Conservation (phyloP, 2,888 invertebrate genomes). For the Monochamus alternatus region DNA sequence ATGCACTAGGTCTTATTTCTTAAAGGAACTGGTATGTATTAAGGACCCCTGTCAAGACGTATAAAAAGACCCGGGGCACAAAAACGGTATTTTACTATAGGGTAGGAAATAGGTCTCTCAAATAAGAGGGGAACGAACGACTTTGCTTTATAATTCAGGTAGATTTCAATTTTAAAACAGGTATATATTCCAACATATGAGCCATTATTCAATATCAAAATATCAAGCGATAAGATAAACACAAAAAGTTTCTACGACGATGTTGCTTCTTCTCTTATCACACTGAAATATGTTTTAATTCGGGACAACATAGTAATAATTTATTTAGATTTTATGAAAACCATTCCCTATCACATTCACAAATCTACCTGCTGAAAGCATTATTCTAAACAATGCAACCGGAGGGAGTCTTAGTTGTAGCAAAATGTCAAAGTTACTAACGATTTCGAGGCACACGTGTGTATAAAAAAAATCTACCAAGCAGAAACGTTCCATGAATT, state of each 20-base stretch:
- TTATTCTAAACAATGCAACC: slow-evolving; percentile 13
- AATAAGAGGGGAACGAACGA: slow-evolving; percentile 51
- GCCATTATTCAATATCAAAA: slow-evolving; percentile 23
- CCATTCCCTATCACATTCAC: no score
- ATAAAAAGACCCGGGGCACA: slow-evolving; percentile 59
- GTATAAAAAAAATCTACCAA: slow-evolving; percentile 12
- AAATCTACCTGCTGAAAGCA: slow-evolving; percentile 26
- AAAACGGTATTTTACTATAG: slow-evolving; percentile 60
- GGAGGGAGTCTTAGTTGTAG: slow-evolving; percentile 28
- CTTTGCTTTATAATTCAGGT: slow-evolving; percentile 58
- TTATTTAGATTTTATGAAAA: no score
- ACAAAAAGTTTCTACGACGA: slow-evolving; percentile 33
- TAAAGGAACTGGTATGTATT: slow-evolving; percentile 56
- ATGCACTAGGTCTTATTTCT: slow-evolving; percentile 54
- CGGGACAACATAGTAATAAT: no score
- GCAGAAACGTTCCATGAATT: slow-evolving; percentile 7
- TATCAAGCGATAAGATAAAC: slow-evolving; percentile 37
- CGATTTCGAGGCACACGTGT: slow-evolving; percentile 31
- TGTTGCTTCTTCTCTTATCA: slow-evolving; percentile 16
- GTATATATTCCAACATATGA: slow-evolving; percentile 54
- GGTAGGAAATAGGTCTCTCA: slow-evolving; percentile 57
- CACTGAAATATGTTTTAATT: no score
- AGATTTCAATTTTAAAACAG: slow-evolving; percentile 58
- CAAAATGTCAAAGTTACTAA: slow-evolving; percentile 28
- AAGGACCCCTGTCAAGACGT: slow-evolving; percentile 57